Evolutionary conservation across 2,888 invertebrate genomes (phyloP).

Genomic region (Melipona bicolor): DNA sequence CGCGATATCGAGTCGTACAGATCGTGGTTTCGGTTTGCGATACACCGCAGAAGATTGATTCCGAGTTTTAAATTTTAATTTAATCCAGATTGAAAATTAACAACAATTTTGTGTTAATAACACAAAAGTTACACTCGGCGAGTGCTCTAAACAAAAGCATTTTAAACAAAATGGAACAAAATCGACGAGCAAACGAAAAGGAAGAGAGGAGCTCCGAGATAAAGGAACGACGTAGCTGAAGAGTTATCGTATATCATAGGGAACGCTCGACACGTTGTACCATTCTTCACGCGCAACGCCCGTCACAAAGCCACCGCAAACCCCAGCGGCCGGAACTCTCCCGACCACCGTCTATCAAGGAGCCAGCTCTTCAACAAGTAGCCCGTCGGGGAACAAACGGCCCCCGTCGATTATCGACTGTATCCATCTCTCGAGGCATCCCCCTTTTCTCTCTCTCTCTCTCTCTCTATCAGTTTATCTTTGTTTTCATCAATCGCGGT

Average conservation of each 20-base stretch:
- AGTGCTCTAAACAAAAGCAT: too few species aligned
- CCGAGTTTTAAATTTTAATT: too few species aligned
- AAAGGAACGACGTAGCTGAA: background rate
- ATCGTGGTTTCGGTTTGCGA: too few species aligned
- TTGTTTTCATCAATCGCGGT: slow-evolving; percentile 51
- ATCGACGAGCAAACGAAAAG: background rate
- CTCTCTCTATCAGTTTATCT: slow-evolving; percentile 37
- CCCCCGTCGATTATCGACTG: slow-evolving; percentile 41
- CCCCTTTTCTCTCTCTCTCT: background rate
- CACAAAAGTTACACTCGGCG: too few species aligned
- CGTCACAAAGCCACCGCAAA: slow-evolving; percentile 11
- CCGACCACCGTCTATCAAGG: slow-evolving; percentile 8
- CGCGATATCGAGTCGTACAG: too few species aligned
- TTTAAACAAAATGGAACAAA: background rate
- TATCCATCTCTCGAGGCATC: slow-evolving; percentile 30
- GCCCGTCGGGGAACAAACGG: slow-evolving; percentile 40
- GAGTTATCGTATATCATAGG: background rate
- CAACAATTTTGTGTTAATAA: too few species aligned
- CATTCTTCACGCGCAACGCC: background rate
- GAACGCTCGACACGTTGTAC: background rate
- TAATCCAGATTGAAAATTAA: too few species aligned
- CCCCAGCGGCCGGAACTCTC: background rate
- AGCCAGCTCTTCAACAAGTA: slow-evolving; percentile 51
- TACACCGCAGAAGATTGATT: too few species aligned
- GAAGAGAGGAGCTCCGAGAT: background rate